Percentiles rank a stretch among this genome's conserved stretches.
These are phyloP conservation scores for Heliconius nattereri DNA, from an alignment of 1,140 invertebrate genomes.

Conservation along the genomic window DNA sequence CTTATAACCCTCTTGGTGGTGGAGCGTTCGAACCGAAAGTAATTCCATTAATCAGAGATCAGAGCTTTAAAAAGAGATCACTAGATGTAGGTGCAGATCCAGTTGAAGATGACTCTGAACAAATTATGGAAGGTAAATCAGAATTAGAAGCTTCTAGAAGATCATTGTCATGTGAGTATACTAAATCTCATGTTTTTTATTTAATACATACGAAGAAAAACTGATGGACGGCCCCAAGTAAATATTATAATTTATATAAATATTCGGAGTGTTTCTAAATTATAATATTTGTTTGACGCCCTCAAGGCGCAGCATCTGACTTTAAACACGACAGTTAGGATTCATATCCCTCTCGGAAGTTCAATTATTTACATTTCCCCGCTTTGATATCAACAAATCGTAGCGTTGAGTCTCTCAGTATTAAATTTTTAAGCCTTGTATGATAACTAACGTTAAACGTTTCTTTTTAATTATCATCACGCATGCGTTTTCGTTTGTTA, in stretches of 20 bases:
- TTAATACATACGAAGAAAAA: background rate
- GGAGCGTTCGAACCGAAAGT: constrained; percentile 56
- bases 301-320: too few species aligned
- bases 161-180: constrained; percentile 69
- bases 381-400: too few species aligned
- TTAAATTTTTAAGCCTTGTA: background rate
- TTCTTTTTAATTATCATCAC: background rate
- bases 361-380: too few species aligned
- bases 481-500: background rate
- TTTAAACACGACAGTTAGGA: too few species aligned
- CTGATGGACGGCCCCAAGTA: background rate
- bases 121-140: constrained; percentile 38
- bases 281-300: background rate
- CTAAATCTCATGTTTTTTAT: background rate
- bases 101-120: constrained; percentile 56
- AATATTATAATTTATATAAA: too few species aligned
- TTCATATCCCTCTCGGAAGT: too few species aligned
- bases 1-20: constrained; percentile 40
- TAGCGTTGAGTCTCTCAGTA: background rate
- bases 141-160: constrained; percentile 60
- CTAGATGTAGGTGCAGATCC: constrained; percentile 57
- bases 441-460: background rate
- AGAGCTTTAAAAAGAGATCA: constrained; percentile 62
- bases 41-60: constrained; percentile 65
- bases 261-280: background rate